Conservation (phyloP, 2,797 vertebrate genomes). For the Botia kubotai region DNA sequence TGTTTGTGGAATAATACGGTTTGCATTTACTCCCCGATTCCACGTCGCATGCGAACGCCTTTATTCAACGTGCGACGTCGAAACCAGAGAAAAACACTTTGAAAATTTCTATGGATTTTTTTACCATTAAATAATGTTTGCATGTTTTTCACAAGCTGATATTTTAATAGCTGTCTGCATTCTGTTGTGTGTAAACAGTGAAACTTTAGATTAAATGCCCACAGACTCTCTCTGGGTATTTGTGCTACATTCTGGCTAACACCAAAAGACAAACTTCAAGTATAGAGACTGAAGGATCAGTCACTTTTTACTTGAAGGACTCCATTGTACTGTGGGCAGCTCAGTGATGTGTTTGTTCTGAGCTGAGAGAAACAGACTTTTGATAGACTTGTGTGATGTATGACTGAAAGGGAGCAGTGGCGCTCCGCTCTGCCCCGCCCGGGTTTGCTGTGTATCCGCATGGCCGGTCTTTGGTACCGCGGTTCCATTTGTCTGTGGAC, state of each 20-base stretch:
- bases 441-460: constrained; percentile 34
- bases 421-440: constrained; percentile 44
- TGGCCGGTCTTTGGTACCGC: constrained; percentile 31
- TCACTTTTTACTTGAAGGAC: not conserved
- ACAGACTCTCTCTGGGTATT: not conserved
- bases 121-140: no score
- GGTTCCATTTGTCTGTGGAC: constrained; percentile 45
- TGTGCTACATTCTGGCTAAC: not conserved
- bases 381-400: constrained; percentile 47
- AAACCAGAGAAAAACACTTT: no score
- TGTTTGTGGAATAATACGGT: not conserved
- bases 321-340: constrained; percentile 7
- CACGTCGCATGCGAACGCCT: not conserved
- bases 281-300: not conserved
- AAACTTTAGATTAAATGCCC: not conserved
- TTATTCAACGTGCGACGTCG: no score
- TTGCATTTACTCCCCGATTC: not conserved
- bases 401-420: constrained; percentile 32
- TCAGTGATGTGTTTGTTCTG: constrained; percentile 50
- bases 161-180: no score
- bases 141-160: no score
- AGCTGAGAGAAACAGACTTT: constrained; percentile 27
- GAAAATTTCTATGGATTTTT: no score
- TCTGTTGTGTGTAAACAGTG: not conserved
- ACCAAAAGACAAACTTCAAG: not conserved